Base-by-base conservation (phyloP, 2,888 invertebrate species). In the Leucoptera coffeella region DNA sequence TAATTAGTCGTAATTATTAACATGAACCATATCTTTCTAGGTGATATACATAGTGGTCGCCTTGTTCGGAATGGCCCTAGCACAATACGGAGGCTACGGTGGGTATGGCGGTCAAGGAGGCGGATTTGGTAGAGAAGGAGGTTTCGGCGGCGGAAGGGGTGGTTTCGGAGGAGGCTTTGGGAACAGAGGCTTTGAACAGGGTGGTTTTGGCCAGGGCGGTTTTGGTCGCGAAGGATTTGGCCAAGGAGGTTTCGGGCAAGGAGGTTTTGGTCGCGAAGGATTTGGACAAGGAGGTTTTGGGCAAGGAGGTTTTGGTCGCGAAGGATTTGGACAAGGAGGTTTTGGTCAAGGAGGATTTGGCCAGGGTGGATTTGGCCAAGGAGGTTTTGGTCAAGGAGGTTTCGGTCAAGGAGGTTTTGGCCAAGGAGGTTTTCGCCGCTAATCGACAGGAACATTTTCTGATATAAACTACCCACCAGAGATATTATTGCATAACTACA, bases 121-220 rank as follows among this genome's bases (percentile, higher is more conserved):
- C 5, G 7, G 11, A 8, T 6, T 12, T 12, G 14, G 14, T 7
- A 8, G 14, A 6, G 9, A 24, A 15, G 26, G 26, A 12, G 25
- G 28, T 6, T 29, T 19, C 14, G 33, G 22, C n/a, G 27, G 24
- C 7, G 23, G 27, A 4, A 24, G 27, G 17, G 22, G 30, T 10
- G 23, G 30, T 10, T 24, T 29, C 5, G 23, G 35, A 21, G 21
- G 21, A 8, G n/a, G 21, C 3, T 34, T n/a, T n/a, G n/a, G n/a
- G n/a, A n/a, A n/a, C n/a, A n/a, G n/a, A n/a, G n/a, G n/a, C n/a
- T n/a, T n/a, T n/a, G n/a, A n/a, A n/a, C n/a, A 32, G 29, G 35
- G 35, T 6, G 33, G 32, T 4, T 34, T 31, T n/a, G 37, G 28
- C 13, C 15, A 13, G 8, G 27, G 27, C 6, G 22, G 27, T 6